Percentiles rank a stretch among this genome's conserved stretches.
phyloP scores from a whole-genome alignment of 2,888 invertebrate species.

The Callinectes sapidus region DNA sequence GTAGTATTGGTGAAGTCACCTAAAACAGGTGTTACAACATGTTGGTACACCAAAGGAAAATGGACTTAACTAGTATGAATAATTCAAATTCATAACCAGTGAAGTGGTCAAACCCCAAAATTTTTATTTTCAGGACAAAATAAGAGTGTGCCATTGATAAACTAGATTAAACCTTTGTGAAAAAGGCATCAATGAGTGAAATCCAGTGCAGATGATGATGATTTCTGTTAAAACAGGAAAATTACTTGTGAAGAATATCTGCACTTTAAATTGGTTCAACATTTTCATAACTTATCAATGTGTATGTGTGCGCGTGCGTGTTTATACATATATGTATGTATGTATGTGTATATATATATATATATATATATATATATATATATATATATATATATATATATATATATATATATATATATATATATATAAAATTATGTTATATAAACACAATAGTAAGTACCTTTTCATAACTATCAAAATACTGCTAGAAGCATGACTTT shows the following conservation, averaged over 20 bases:
- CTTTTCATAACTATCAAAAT: not conserved
- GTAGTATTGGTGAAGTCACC: not conserved
- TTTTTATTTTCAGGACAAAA: not conserved
- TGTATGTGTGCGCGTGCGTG: not conserved
- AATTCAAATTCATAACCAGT: not conserved
- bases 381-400: slow-evolving; percentile 28
- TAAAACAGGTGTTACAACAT: not conserved
- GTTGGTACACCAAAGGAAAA: not conserved
- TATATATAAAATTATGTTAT: not conserved
- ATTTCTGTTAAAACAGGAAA: not conserved
- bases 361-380: slow-evolving; percentile 34
- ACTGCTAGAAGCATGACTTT: not conserved
- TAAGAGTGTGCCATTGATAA: not conserved
- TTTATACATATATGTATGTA: not conserved
- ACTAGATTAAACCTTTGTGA: not conserved
- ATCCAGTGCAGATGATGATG: not conserved
- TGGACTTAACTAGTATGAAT: not conserved
- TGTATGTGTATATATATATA: slow-evolving; percentile 30
- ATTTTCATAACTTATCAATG: not conserved
- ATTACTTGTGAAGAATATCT: not conserved
- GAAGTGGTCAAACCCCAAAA: not conserved
- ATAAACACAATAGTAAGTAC: not conserved
- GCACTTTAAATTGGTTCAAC: not conserved
- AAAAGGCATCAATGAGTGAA: not conserved
- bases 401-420: slow-evolving; percentile 1